Evolutionary conservation across 2,797 vertebrate species (phyloP).

Genomic region (Myotis vivesi): DNA sequence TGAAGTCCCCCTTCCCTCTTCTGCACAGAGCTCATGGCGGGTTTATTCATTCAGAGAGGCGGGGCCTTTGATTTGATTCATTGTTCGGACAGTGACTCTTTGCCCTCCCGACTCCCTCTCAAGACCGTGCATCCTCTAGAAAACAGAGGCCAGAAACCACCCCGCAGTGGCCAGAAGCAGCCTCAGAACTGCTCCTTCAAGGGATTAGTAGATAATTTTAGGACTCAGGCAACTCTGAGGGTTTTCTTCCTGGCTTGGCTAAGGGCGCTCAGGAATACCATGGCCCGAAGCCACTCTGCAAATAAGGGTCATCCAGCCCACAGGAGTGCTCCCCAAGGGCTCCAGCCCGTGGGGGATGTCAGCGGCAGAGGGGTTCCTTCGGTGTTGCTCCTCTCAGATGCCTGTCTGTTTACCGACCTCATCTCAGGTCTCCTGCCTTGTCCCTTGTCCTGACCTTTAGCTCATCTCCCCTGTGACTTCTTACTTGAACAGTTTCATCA

Average conservation of each 20-base stretch:
- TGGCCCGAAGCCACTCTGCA: background rate
- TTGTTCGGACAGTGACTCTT: background rate
- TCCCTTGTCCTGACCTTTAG: background rate
- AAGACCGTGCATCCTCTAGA: background rate
- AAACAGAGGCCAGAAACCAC: background rate
- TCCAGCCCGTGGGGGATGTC: background rate
- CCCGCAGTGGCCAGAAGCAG: background rate
- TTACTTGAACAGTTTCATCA: background rate
- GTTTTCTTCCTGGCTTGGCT: constrained; percentile 34
- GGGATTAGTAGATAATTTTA: background rate
- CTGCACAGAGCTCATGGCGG: background rate
- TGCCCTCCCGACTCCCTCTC: background rate
- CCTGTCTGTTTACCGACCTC: background rate
- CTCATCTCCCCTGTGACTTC: background rate
- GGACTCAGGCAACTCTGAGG: background rate
- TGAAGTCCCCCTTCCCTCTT: background rate
- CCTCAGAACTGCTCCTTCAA: background rate
- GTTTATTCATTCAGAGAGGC: background rate
- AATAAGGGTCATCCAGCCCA: background rate
- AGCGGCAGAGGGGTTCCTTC: background rate
- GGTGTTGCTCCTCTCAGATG: background rate
- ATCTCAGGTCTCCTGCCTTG: background rate
- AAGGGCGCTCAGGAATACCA: background rate
- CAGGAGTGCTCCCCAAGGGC: background rate
- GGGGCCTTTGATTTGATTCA: background rate